Evolutionary conservation across 37 sponge, comb jelly and placozoan species (phyloP).

Genomic region (Crambe crambe): DNA sequence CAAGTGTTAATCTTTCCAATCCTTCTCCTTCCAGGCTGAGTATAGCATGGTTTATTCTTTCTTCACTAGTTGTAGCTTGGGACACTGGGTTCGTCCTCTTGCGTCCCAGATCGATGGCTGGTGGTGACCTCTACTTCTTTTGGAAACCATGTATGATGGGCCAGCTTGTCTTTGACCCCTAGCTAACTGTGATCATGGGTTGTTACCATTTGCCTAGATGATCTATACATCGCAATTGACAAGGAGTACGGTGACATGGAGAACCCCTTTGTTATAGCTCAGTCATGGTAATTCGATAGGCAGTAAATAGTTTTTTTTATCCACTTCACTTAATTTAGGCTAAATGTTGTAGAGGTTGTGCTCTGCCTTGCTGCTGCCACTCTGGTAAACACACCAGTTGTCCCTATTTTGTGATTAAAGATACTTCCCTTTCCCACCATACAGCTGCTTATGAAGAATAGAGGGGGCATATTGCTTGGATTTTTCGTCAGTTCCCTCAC

Average conservation of each 20-base stretch:
- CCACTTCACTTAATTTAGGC: constrained; percentile 8
- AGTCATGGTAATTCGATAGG: constrained; percentile 55
- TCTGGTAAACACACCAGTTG: constrained; percentile 14
- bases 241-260: constrained; percentile 79
- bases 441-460: constrained; percentile 39
- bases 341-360: constrained; percentile 35
- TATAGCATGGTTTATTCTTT: constrained; percentile 47
- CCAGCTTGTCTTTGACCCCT: no score
- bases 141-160: constrained; percentile 64
- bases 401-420: neutral
- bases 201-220: constrained; percentile 52
- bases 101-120: constrained; percentile 61
- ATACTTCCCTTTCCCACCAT: neutral
- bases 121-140: constrained; percentile 55
- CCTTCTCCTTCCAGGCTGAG: constrained; percentile 19
- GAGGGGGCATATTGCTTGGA: constrained; percentile 31
- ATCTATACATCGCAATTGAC: constrained; percentile 66
- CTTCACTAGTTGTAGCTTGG: constrained; percentile 56
- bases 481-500: constrained; percentile 69
- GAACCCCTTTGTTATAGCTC: constrained; percentile 61
- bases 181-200: neutral
- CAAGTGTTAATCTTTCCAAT: no score
- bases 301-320: neutral
- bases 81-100: constrained; percentile 64
- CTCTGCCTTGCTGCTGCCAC: constrained; percentile 13